These are phyloP conservation scores for Chamaea fasciata DNA, from an alignment of 2,113 vertebrate species.

Conservation along the genomic window DNA sequence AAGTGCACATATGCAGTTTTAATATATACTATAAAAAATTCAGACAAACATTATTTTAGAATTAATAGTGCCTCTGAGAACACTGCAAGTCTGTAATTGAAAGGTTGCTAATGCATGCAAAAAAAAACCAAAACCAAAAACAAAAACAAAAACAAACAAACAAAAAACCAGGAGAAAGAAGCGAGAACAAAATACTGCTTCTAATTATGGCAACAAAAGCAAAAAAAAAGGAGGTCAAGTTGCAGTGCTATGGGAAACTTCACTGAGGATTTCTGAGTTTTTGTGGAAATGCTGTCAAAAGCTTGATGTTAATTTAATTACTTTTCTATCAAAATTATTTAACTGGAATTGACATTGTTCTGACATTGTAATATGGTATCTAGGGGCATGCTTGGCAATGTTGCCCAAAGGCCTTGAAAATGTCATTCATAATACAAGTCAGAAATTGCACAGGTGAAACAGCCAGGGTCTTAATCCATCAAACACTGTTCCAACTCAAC, in stretches of 20 bases:
- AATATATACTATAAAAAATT: neutral
- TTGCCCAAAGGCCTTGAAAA: slow-evolving; percentile 40
- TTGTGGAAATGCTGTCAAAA: slow-evolving; percentile 3
- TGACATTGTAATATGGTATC: slow-evolving; percentile 45
- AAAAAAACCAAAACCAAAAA: neutral
- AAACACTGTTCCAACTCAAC: slow-evolving; percentile 3
- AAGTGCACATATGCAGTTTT: neutral
- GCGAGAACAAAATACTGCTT: neutral
- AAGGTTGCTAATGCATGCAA: neutral
- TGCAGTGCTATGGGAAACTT: neutral
- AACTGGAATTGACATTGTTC: slow-evolving; percentile 38
- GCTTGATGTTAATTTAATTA: slow-evolving; percentile 19
- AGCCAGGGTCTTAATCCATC: slow-evolving; percentile 39
- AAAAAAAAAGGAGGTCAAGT: neutral
- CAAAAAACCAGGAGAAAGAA: neutral
- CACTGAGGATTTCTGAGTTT: neutral
- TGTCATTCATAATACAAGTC: slow-evolving; percentile 29
- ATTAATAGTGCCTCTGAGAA: neutral
- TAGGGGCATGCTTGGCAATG: neutral
- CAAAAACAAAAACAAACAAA: too few species aligned
- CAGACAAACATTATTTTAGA: neutral
- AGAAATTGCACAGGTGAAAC: slow-evolving; percentile 39
- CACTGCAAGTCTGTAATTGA: neutral
- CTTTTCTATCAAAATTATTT: slow-evolving; percentile 8
- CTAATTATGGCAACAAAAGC: neutral